Conservation (phyloP, 2,797 vertebrate species). For the Ataeniobius toweri region DNA sequence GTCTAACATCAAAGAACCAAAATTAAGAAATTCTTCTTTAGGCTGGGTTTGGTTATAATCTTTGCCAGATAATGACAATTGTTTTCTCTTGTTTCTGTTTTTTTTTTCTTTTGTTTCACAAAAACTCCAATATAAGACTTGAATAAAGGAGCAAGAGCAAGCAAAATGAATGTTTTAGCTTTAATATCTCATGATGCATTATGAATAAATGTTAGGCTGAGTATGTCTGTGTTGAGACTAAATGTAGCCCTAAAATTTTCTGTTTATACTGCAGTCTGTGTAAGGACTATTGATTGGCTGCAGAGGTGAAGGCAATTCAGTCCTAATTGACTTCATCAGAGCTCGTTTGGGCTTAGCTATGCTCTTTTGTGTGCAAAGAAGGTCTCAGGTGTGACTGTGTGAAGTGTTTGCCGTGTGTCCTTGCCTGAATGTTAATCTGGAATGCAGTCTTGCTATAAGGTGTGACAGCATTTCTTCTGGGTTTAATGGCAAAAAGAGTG, state of each 20-base stretch:
- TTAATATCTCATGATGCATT: conserved; percentile 45
- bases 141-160: background rate
- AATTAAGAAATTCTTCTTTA: conserved; percentile 8
- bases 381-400: conserved; percentile 60
- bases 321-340: conserved; percentile 65
- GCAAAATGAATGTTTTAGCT: conserved; percentile 8
- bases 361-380: conserved; percentile 39
- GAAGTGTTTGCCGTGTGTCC: conserved; percentile 37
- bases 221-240: conserved; percentile 15
- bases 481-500: conserved; percentile 16
- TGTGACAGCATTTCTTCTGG: conserved; percentile 25
- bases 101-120: background rate
- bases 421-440: conserved; percentile 55
- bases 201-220: conserved; percentile 28
- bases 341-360: conserved; percentile 46
- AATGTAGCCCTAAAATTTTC: conserved; percentile 51
- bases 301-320: conserved; percentile 51
- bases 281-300: conserved; percentile 70
- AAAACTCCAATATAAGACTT: background rate
- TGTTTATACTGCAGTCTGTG: conserved; percentile 64
- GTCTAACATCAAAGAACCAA: conserved; percentile 17
- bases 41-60: conserved; percentile 7
- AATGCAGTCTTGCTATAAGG: conserved; percentile 25
- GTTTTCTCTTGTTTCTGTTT: background rate
- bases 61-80: background rate